Conservation (phyloP, 2,797 vertebrate species). For the Paedocypris micromegethes region DNA sequence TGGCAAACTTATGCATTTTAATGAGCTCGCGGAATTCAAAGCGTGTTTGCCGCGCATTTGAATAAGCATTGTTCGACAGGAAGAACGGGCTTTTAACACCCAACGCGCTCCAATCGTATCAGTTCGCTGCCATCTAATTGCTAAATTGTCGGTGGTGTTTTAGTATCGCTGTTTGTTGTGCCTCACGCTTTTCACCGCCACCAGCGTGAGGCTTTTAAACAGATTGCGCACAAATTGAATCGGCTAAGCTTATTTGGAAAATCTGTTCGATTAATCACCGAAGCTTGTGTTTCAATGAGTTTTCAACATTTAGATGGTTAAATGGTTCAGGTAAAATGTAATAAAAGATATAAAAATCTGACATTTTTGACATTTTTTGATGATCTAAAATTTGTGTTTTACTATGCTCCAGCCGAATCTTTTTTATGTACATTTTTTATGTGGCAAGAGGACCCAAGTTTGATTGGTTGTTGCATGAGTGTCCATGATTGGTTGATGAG, state of each 20-base stretch:
- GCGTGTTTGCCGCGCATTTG: constrained; percentile 36
- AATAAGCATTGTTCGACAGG: constrained; percentile 40
- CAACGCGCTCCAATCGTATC: constrained; percentile 6
- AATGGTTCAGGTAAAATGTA: too few species aligned
- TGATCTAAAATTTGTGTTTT: too few species aligned
- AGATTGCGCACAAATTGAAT: constrained; percentile 1
- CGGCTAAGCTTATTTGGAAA: neutral
- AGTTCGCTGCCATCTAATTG: constrained; percentile 1
- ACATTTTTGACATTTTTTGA: too few species aligned
- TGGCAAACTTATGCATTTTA: constrained; percentile 45
- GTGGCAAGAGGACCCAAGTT: too few species aligned
- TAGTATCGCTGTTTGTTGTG: neutral
- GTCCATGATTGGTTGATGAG: too few species aligned
- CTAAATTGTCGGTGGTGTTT: neutral
- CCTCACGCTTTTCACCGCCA: constrained; percentile 6
- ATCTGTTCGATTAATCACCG: too few species aligned
- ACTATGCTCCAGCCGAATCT: too few species aligned
- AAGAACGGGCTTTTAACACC: constrained; percentile 12
- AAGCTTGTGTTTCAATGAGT: too few species aligned
- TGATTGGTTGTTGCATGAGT: too few species aligned
- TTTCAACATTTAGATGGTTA: too few species aligned
- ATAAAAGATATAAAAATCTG: too few species aligned
- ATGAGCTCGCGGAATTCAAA: constrained; percentile 36
- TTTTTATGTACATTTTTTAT: too few species aligned
- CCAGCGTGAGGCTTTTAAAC: neutral